Evolutionary conservation across 1,140 invertebrate species (phyloP), one percentile per base, ranked within the genome.

Genomic region (Drosophila watanabei): DNA sequence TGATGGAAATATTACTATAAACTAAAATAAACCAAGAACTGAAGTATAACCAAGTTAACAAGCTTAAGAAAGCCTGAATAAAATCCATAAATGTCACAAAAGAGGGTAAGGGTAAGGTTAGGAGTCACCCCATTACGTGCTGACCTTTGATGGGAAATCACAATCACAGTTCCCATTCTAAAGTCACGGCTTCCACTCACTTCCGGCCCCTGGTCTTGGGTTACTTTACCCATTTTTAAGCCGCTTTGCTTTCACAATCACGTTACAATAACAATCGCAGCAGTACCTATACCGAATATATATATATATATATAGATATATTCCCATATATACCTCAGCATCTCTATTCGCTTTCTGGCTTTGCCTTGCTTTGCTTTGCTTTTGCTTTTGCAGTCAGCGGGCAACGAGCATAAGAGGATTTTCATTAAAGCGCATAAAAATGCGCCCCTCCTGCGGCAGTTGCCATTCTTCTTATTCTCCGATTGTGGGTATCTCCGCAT

Each of bases 381-480:
- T 45, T 76, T 52, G 43, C 30, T 35, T 45, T 63, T 39, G 46
- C 60, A 71, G 68, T 66, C 61, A 35, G 46, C 63, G 73, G 65
- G 63, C 57, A 48, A 61, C 72, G 76, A 72, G 48, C 81, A 77
- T 89, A 89, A 89, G 86, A 90, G 86, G 86, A 89, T 89, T 89
- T 89, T 89, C 86, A 89, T 89, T 89, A 90, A 82, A 80, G 81
- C 84, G 84, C 72, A 88, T 83, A 88, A 80, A 87, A 83, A 88
- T 80, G 66, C 70, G 51, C 41, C 72, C 75, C 62, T 59, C 71
- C 46, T 63, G 62, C 52, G 59, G 76, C 69, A 48, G 60, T 58
- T 75, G 63, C 49, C 51, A 43, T 78, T 78, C 63, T 77, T 82
- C 57, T 71, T 75, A 64, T 75, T 79, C 70, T 63, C 54, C 54